Conservation (phyloP, 2,797 vertebrate species). For the Mormyrops boulengeri region DNA sequence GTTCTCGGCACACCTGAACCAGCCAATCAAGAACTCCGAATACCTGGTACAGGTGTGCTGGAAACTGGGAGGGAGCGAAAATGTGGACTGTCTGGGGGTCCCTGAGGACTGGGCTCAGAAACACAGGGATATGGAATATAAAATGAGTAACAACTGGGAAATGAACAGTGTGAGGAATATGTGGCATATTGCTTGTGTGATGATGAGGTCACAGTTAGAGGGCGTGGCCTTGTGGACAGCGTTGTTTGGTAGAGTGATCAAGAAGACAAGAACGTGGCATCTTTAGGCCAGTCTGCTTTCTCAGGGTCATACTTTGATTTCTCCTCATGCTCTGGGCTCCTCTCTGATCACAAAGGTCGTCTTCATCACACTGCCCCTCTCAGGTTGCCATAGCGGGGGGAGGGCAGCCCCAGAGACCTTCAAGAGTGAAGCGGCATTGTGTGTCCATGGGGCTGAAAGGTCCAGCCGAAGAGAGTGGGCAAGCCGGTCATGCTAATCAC, state of each 20-base stretch:
- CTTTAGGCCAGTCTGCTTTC: not conserved
- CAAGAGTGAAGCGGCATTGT: not conserved
- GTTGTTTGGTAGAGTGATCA: not conserved
- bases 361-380: not conserved
- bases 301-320: not conserved
- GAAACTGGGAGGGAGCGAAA: not conserved
- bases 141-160: not conserved
- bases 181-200: not conserved
- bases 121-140: not conserved
- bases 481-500: not conserved
- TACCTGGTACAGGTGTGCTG: not conserved
- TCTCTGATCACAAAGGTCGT: not conserved
- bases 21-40: not conserved
- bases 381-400: not conserved
- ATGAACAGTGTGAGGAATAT: not conserved
- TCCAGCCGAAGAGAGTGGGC: not conserved
- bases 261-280: not conserved
- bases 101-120: not conserved
- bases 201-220: not conserved
- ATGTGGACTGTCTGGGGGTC: not conserved
- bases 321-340: not conserved
- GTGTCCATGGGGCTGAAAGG: not conserved
- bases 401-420: not conserved
- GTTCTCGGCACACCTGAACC: not conserved
- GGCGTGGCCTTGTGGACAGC: not conserved